Base-by-base conservation (phyloP, 2,797 vertebrate species). In the Sebastes diaconus region DNA sequence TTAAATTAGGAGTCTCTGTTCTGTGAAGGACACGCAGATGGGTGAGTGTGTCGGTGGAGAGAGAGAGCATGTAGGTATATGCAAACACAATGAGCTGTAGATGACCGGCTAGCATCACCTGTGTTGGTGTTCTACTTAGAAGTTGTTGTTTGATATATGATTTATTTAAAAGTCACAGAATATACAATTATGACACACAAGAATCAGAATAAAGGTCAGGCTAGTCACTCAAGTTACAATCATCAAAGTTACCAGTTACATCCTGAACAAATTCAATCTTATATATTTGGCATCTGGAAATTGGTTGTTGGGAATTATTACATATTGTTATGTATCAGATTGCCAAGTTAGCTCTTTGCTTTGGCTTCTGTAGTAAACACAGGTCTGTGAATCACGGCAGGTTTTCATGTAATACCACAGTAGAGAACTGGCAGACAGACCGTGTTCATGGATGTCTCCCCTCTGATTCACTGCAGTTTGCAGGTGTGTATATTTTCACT, bases 21-120 rank as follows among this genome's bases (percentile, higher is more conserved):
- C 73, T 82, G 82, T 89, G 85, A 85, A 91, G 77, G 87, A 73
- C 84, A 84, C 63, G 29, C 74, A 79, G 69, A 64, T 84, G 55
- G 5, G 36, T 80, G 29, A 16, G 63, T 65, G 46, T 64, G 57
- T 3, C 3, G 18, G 25, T 78, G 54, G 25, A 36, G 36, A 39
- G 12, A 32, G 30, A 30, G 27, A 10, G 30, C 25, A 76, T 68
- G 32, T 64, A 67, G n/a, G 36, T 68, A 9, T 64, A 55, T 55
- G 52, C 8, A 71, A 63, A 69, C 18, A 68, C 24, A 69, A 13
- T 42, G 36, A 74, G 14, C 14, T 50, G 34, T 50, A 55, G 20
- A 69, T 55, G 7, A 46, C 32, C 4, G 13, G 25, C 16, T 54
- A 6, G 10, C 18, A 50, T 39, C 25, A 14, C 8, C 20, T 80